Conservation (phyloP, 1,140 invertebrate species). For the Euura saliciscinereae region DNA sequence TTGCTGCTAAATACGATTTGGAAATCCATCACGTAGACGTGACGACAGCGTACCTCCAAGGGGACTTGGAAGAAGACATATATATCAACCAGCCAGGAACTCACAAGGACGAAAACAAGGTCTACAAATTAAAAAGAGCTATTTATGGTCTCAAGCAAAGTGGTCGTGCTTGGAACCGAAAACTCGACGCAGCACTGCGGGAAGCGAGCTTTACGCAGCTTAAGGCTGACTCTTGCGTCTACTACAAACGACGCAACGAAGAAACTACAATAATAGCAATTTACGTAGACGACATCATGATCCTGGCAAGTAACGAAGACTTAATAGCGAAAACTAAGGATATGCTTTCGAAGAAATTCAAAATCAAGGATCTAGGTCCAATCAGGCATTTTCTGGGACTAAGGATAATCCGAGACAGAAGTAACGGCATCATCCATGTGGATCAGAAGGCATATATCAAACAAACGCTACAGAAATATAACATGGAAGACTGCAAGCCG, state of each 20-base stretch:
- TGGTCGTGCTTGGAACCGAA: too few relatives aligned
- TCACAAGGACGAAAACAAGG: slow-evolving; percentile 10
- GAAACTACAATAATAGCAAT: slow-evolving; percentile 26
- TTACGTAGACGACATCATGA: slow-evolving; percentile 43
- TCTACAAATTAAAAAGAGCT: slow-evolving; percentile 31
- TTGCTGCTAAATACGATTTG: slow-evolving; percentile 32
- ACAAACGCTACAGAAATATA: slow-evolving; percentile 18
- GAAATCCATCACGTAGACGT: slow-evolving; percentile 34
- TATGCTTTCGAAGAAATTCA: slow-evolving; percentile 19
- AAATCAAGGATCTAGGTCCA: slow-evolving; percentile 26
- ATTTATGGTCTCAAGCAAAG: slow-evolving; percentile 39
- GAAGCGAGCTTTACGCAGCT: slow-evolving; percentile 23
- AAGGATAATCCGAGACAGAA: slow-evolving; percentile 18
- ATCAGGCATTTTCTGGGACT: slow-evolving; percentile 18
- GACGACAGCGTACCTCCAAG: slow-evolving; percentile 42
- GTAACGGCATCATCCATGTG: slow-evolving; percentile 15
- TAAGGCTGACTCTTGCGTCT: slow-evolving; percentile 35
- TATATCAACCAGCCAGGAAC: slow-evolving; percentile 35
- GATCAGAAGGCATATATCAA: slow-evolving; percentile 21
- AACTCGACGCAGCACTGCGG: slow-evolving; percentile 32
- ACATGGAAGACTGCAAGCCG: slow-evolving; percentile 17
- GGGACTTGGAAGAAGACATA: slow-evolving; percentile 39
- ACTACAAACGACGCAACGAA: slow-evolving; percentile 20
- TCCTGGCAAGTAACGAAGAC: slow-evolving; percentile 30
- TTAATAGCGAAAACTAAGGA: slow-evolving; percentile 17